Evolutionary conservation across 2,888 invertebrate species (phyloP).

Genomic region (Periphyllus acericola): DNA sequence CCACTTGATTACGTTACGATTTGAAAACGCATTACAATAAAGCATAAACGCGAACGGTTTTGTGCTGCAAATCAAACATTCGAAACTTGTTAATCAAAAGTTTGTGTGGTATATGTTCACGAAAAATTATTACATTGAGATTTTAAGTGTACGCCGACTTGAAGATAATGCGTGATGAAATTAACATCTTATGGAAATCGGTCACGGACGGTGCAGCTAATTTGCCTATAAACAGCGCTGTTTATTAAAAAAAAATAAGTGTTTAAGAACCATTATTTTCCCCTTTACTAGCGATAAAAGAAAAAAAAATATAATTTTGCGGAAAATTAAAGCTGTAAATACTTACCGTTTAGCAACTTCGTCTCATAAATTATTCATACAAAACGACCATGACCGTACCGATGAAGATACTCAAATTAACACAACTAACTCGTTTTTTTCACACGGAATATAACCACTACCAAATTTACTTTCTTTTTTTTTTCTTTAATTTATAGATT

Average conservation of each 20-base stretch:
- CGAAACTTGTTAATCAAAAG: not conserved
- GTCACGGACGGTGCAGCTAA: not conserved
- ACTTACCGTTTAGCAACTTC: not conserved
- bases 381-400: not conserved
- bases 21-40: not conserved
- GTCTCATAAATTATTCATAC: not conserved
- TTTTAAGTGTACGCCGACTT: too few relatives aligned
- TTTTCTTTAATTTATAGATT: too few relatives aligned
- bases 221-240: not conserved
- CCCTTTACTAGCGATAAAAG: not conserved
- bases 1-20: conserved; percentile 16
- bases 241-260: not conserved
- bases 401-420: too few relatives aligned
- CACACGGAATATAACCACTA: too few relatives aligned
- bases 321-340: too few relatives aligned
- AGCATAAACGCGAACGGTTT: not conserved
- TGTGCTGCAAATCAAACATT: not conserved
- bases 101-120: not conserved
- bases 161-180: not conserved
- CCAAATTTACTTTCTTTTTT: too few relatives aligned
- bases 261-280: not conserved
- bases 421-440: too few relatives aligned
- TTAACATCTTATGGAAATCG: not conserved
- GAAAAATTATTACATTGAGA: too few relatives aligned
- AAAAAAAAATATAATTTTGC: too few relatives aligned